Base-by-base conservation (phyloP, 2,113 vertebrate genomes). In the Semnornis frantzii region DNA sequence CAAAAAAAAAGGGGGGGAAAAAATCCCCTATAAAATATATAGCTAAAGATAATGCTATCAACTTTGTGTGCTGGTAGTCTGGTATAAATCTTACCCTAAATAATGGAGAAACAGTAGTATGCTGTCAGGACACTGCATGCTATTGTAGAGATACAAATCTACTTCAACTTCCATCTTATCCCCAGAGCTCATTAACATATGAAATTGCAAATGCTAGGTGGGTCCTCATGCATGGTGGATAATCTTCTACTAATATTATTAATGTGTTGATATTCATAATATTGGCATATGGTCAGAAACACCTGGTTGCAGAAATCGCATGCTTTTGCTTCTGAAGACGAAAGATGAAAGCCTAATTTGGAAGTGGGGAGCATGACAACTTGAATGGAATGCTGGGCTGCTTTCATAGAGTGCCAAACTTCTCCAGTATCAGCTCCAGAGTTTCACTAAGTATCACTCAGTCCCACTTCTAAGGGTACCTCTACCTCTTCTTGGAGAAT, bases 181-280 rank as follows among this genome's bases (percentile, higher is more conserved):
- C 90, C 72, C 70, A 91, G 10, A 86, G 42, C 31, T 87, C 90
- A 90, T 94, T 91, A 89, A 23, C 87, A 91, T 84, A 62, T 1
- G 5, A 87, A 91, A 91, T 87, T 94, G 72, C 52, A 85, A 94
- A 80, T 82, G 19, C 78, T 91, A 8, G 50, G 68, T 77, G 77
- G 69, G 24, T 73, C 72, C 57, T 74, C 59, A 64, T 74, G 72
- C 87, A 80, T 2, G 4, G 85, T 52, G 83, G 44, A 89, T 95
- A 87, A 95, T 90, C 90, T 84, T 59, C 70, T 82, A 94, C 76
- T 84, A 96, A 80, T 85, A 66, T 70, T 85, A 91, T 82, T 94
- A 89, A 77, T 55, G 42, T 96, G 96, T 95, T 95, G 94, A 74
- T 95, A 90, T 91, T 92, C 89, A 95, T 91, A 95, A 91, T 93